A percentile compares a stretch with the other conserved stretches of the same genome.
Conservation (phyloP, 1,140 invertebrate species). For the Cydia strobilella region DNA sequence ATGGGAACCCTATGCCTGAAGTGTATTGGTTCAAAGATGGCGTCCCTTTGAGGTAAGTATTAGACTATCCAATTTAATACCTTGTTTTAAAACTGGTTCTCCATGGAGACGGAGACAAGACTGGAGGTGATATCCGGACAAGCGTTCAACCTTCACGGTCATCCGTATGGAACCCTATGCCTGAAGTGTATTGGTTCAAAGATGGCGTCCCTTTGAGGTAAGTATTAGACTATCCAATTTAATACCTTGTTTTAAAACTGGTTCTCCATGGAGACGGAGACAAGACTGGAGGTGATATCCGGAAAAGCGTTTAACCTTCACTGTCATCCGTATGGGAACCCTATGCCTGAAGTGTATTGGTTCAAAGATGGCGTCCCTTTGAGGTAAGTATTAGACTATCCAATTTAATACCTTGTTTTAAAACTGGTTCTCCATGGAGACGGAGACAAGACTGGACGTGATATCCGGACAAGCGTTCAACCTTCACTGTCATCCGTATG, state of each 20-base stretch:
- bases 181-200: too few relatives aligned
- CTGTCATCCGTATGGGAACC: constrained; percentile 69
- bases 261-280: constrained; percentile 42
- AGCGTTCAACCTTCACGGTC: constrained; percentile 67
- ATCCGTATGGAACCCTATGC: constrained; percentile 74
- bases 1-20: constrained; percentile 66
- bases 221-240: too few relatives aligned
- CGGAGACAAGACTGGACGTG: constrained; percentile 53
- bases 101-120: constrained; percentile 42
- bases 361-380: constrained; percentile 64
- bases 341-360: constrained; percentile 71
- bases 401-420: neutral
- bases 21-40: constrained; percentile 76
- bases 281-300: constrained; percentile 59
- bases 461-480: constrained; percentile 65
- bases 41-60: constrained; percentile 43
- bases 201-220: constrained; percentile 55
- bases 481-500: constrained; percentile 67
- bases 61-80: neutral
- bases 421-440: constrained; percentile 40
- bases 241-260: constrained; percentile 52
- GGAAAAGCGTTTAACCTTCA: constrained; percentile 67
- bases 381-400: constrained; percentile 30
- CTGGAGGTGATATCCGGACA: constrained; percentile 65
- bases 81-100: constrained; percentile 30